Evolutionary conservation across 2,113 vertebrate genomes (phyloP).

Genomic region (Pseudorectes ferrugineus): DNA sequence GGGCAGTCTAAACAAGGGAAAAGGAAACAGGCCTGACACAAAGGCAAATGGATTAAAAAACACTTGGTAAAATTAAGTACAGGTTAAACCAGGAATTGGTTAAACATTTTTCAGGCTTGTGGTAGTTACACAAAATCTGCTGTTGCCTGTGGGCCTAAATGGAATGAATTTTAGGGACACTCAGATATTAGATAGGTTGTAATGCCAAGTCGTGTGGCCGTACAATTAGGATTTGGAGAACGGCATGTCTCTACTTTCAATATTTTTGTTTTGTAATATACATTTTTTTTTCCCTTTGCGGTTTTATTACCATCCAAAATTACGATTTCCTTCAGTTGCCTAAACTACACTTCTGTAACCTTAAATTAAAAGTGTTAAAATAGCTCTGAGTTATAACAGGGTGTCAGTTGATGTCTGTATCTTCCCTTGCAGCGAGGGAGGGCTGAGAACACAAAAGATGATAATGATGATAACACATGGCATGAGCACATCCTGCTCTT

Average conservation of each 20-base stretch:
- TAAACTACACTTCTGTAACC: neutral
- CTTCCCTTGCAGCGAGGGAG: neutral
- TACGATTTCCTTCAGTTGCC: neutral
- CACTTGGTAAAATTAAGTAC: neutral
- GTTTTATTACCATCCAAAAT: neutral
- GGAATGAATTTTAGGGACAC: neutral
- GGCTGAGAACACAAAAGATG: neutral
- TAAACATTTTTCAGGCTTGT: neutral
- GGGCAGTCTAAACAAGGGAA: neutral
- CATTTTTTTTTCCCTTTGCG: accelerated
- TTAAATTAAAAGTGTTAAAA: neutral
- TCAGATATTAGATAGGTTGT: neutral
- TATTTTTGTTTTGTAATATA: neutral
- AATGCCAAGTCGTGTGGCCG: neutral
- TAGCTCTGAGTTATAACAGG: neutral
- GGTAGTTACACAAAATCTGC: neutral
- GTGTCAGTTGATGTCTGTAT: neutral
- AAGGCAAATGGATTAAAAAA: neutral
- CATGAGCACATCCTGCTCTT: neutral
- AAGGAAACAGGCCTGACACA: neutral
- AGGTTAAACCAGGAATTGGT: neutral
- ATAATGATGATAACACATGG: neutral
- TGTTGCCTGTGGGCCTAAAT: neutral
- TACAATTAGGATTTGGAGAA: neutral
- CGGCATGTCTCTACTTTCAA: neutral